These are phyloP conservation scores for Neelides folsomi DNA, from an alignment of 2,888 invertebrate species.

Conservation along the genomic window DNA sequence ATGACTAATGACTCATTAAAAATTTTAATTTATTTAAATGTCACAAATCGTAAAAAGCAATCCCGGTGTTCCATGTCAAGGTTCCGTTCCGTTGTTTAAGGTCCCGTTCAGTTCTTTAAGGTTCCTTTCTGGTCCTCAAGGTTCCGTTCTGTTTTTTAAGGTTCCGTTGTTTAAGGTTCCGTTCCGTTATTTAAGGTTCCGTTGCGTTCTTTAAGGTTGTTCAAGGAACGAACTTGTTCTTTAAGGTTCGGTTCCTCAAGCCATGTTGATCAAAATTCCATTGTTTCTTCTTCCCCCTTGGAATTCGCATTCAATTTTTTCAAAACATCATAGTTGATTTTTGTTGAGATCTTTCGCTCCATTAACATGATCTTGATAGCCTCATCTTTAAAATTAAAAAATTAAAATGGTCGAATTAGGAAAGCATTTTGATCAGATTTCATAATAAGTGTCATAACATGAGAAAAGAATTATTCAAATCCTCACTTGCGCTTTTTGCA, in stretches of 20 bases:
- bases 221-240: too few species aligned
- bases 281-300: not conserved
- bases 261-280: too few species aligned
- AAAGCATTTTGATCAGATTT: too few species aligned
- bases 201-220: too few species aligned
- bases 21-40: too few species aligned
- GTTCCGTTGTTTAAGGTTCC: not conserved
- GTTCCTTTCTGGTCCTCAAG: not conserved
- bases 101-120: not conserved
- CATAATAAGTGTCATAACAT: too few species aligned
- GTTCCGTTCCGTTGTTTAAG: too few species aligned
- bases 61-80: too few species aligned
- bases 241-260: too few species aligned
- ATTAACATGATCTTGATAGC: conserved; percentile 92
- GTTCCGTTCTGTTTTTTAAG: too few species aligned
- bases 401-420: not conserved
- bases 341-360: conserved; percentile 87
- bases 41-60: too few species aligned
- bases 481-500: conserved; percentile 39
- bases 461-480: not conserved
- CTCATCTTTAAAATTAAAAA: conserved; percentile 49
- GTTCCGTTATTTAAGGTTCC: not conserved
- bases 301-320: conserved; percentile 41
- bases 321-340: conserved; percentile 95
- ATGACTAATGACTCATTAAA: too few species aligned